Conservation (phyloP, 2,797 vertebrate genomes). For the Yasuhikotakia modesta region DNA sequence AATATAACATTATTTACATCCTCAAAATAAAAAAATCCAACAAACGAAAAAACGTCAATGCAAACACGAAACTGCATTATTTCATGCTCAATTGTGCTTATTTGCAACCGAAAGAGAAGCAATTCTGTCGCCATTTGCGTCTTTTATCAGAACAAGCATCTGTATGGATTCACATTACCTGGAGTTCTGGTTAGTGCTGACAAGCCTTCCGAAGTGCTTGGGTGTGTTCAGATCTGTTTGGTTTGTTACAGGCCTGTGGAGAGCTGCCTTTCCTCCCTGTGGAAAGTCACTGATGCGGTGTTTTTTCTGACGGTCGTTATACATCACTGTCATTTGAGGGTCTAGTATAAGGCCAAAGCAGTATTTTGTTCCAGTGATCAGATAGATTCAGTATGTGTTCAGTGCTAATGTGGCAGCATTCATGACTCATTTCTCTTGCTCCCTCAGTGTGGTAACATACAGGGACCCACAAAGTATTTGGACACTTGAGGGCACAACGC, state of each 20-base stretch:
- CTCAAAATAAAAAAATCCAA: background rate
- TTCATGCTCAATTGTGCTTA: conserved; percentile 33
- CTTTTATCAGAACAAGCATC: conserved; percentile 18
- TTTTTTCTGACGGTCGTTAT: conserved; percentile 46
- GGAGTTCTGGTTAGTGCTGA: conserved; percentile 19
- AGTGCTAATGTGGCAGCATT: conserved; percentile 53
- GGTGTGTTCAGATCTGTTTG: conserved; percentile 30
- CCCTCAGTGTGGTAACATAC: conserved; percentile 5
- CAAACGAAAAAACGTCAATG: conserved; percentile 11
- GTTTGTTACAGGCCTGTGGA: conserved; percentile 16
- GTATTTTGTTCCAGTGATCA: conserved; percentile 54
- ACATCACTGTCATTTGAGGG: conserved; percentile 45
- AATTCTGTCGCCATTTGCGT: background rate
- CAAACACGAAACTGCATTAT: conserved; percentile 13
- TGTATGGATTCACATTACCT: conserved; percentile 32
- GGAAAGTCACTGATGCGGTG: background rate
- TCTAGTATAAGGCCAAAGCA: conserved; percentile 41
- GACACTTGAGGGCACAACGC: background rate
- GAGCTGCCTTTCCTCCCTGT: conserved; percentile 22
- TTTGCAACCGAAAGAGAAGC: conserved; percentile 27
- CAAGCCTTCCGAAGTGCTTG: conserved; percentile 18
- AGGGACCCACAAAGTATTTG: background rate
- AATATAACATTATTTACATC: conserved; percentile 17
- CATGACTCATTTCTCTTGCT: conserved; percentile 33
- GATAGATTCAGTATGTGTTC: conserved; percentile 38